Evolutionary conservation across 2,888 invertebrate genomes (phyloP).

Genomic region (Emmelina monodactyla): DNA sequence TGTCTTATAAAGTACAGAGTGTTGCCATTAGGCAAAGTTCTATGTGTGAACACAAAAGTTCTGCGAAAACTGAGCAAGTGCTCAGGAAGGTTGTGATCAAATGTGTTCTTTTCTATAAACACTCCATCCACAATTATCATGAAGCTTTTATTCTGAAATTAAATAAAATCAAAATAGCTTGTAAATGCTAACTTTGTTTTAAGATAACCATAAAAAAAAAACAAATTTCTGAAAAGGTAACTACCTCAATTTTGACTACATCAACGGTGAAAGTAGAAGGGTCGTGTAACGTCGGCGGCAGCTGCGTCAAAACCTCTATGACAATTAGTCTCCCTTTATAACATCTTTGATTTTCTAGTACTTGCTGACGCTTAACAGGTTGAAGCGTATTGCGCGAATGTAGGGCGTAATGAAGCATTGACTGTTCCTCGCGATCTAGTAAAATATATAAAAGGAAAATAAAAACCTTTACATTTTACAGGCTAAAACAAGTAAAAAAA

Average conservation of each 20-base stretch:
- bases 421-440: neutral
- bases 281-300: constrained; percentile 36
- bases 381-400: constrained; percentile 22
- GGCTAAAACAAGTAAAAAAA: neutral
- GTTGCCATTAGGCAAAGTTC: neutral
- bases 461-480: neutral
- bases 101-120: neutral
- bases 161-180: constrained; percentile 7
- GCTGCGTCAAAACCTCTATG: constrained; percentile 6
- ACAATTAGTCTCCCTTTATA: neutral
- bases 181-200: neutral
- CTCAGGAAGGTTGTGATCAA: too few species aligned
- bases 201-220: neutral
- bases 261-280: constrained; percentile 39
- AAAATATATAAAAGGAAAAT: constrained; percentile 1
- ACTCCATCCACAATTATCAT: neutral
- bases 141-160: neutral
- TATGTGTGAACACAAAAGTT: neutral
- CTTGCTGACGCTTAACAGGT: constrained; percentile 3
- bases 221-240: constrained; percentile 13
- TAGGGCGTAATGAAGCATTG: constrained; percentile 13
- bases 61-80: neutral
- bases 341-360: neutral
- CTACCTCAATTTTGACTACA: constrained; percentile 38
- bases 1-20: neutral